Evolutionary conservation across 1,140 invertebrate genomes (phyloP).

Genomic region (Cheumatopsyche charites): DNA sequence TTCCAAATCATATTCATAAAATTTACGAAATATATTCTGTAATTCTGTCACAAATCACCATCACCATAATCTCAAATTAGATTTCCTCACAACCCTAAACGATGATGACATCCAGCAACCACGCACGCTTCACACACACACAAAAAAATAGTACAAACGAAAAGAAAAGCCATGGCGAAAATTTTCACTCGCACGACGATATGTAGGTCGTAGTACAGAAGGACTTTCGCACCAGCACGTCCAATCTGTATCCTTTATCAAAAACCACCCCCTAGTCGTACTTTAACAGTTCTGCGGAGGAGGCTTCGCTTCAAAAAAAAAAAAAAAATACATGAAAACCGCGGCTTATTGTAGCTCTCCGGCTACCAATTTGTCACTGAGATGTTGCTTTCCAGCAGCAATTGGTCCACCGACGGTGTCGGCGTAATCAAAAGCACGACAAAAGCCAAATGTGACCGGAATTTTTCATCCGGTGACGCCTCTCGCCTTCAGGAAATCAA

Average conservation of each 20-base stretch:
- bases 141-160: too few relatives aligned
- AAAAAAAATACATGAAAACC: background rate
- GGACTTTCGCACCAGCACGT: background rate
- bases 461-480: constrained; percentile 43
- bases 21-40: too few relatives aligned
- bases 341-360: background rate
- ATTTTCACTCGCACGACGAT: too few relatives aligned
- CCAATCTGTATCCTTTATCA: constrained; percentile 6
- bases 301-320: constrained; percentile 1
- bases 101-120: too few relatives aligned
- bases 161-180: too few relatives aligned
- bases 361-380: constrained; percentile 44
- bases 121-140: too few relatives aligned
- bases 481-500: constrained; percentile 1
- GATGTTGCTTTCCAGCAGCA: background rate
- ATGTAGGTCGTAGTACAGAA: too few relatives aligned
- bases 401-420: constrained; percentile 31
- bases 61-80: too few relatives aligned
- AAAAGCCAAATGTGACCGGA: constrained; percentile 49
- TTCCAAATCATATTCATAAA: too few relatives aligned
- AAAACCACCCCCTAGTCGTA: background rate
- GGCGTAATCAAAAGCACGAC: constrained; percentile 46
- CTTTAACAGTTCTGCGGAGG: background rate
- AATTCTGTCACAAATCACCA: too few relatives aligned
- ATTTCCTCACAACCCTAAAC: too few relatives aligned